Percentiles rank a stretch among this genome's conserved stretches.
phyloP scores from a whole-genome alignment of 2,113 vertebrate species.

The Psilopogon haemacephalus region DNA sequence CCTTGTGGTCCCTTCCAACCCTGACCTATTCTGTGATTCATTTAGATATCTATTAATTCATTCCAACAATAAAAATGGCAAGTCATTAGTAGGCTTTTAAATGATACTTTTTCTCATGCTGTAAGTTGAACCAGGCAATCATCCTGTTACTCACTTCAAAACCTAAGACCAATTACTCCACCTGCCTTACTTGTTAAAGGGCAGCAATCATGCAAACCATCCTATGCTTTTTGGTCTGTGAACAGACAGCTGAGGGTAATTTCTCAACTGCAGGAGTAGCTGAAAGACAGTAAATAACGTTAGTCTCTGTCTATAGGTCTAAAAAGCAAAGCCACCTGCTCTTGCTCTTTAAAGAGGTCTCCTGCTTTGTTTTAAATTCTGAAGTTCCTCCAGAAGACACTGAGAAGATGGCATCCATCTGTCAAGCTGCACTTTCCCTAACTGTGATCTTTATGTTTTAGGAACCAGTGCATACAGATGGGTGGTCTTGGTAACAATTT shows the following conservation, averaged over 20 bases:
- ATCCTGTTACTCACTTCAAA: background rate
- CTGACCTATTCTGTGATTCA: too few species aligned
- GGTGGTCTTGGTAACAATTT: background rate
- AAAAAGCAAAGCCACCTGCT: constrained; percentile 39
- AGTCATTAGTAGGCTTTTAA: background rate
- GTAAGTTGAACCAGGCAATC: background rate
- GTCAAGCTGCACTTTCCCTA: background rate
- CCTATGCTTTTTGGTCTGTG: background rate
- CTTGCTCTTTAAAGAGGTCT: background rate
- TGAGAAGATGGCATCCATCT: constrained; percentile 2
- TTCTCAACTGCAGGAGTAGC: background rate
- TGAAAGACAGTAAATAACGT: background rate
- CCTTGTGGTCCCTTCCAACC: too few species aligned
- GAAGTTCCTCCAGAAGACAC: background rate
- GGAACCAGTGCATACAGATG: background rate
- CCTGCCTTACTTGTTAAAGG: background rate
- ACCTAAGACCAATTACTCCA: background rate
- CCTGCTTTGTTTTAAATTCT: constrained; percentile 15
- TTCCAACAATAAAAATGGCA: background rate
- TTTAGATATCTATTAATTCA: background rate
- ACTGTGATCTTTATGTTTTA: background rate
- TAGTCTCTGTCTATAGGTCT: background rate
- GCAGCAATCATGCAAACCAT: background rate
- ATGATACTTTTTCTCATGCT: background rate
- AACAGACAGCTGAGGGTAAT: background rate